Evolutionary conservation across 2,113 vertebrate species (phyloP), one percentile per base, ranked within the genome.

Genomic region (Leptobrachium ailaonicum): DNA sequence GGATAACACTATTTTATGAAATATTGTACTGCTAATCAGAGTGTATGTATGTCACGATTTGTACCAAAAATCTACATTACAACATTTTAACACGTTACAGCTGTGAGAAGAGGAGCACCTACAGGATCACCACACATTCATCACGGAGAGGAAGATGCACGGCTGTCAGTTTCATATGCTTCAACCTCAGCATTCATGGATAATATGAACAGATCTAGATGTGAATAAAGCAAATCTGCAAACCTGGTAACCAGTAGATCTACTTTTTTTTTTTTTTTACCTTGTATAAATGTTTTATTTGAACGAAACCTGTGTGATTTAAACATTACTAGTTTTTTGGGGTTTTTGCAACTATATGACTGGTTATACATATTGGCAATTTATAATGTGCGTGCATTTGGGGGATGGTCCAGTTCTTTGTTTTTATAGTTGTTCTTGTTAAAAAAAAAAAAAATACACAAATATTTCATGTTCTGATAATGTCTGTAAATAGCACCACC

Each of bases 61-160:
- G 93, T 98, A 93, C 95, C 96, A 98, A 98, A 76, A 99, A 94
- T 92, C 96, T 96, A 96, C 98, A 97, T 95, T 96, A 98, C 96
- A 93, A 98, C 70, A 90, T 99, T 98, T 96, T 98, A 95, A 97
- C 95, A 98, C 96, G 91, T 98, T 99, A 97, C 97, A 99, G 98
- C 96, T 98, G 89, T 96, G 93, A 93, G 94, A 95, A 96, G 96
- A 96, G 95, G 93, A 95, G 88, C 93, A 88, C 90, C 94, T 84
- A 91, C 91, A 92, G 90, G 90, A 92, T 90, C 92, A 89, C 90
- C 10, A 90, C 87, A 88, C 88, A 87, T 85, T 91, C 92, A 93
- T 94, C 90, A 91, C 89, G 90, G 88, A 87, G 84, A 87, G 86
- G 89, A 94, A 84, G 90, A 91, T 87, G 91, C 90, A 92, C 93